phyloP scores from a whole-genome alignment of 2,888 invertebrate species.

The Dasypolia templi region DNA sequence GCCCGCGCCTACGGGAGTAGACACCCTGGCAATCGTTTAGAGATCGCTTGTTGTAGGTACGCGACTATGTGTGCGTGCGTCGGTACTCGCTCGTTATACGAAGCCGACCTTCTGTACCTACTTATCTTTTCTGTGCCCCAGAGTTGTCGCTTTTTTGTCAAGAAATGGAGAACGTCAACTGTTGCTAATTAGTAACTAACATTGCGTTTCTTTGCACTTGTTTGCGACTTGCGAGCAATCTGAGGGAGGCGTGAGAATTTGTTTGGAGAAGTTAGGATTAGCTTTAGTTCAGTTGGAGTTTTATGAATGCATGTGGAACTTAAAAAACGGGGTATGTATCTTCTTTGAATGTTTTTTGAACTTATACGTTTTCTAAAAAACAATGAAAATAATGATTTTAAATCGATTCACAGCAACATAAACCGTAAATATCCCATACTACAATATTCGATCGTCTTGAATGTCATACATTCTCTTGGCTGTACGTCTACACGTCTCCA shows the following conservation, averaged over 20 bases:
- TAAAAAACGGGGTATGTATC: fast-evolving
- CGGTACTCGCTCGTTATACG: no score
- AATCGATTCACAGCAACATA: background rate
- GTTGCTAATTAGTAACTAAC: slow-evolving; percentile 73
- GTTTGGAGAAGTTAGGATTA: background rate
- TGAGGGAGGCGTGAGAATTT: slow-evolving; percentile 17
- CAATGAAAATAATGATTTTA: background rate
- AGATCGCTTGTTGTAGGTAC: background rate
- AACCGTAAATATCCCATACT: background rate
- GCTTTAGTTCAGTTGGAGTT: background rate
- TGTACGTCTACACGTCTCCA: background rate
- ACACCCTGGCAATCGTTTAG: no score
- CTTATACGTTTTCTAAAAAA: background rate
- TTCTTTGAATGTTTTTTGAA: background rate
- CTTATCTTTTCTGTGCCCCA: background rate
- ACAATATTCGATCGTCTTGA: background rate
- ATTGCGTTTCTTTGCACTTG: slow-evolving; percentile 48
- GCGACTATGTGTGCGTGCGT: background rate
- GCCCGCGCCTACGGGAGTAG: no score
- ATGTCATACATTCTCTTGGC: background rate
- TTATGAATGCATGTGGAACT: background rate
- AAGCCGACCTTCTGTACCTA: background rate
- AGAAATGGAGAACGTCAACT: slow-evolving; percentile 73
- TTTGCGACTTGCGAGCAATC: slow-evolving; percentile 30
- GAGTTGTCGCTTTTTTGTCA: slow-evolving; percentile 70